Evolutionary conservation across 2,797 vertebrate species (phyloP), one percentile per base, ranked within the genome.

Genomic region (Anomalospiza imberbis): DNA sequence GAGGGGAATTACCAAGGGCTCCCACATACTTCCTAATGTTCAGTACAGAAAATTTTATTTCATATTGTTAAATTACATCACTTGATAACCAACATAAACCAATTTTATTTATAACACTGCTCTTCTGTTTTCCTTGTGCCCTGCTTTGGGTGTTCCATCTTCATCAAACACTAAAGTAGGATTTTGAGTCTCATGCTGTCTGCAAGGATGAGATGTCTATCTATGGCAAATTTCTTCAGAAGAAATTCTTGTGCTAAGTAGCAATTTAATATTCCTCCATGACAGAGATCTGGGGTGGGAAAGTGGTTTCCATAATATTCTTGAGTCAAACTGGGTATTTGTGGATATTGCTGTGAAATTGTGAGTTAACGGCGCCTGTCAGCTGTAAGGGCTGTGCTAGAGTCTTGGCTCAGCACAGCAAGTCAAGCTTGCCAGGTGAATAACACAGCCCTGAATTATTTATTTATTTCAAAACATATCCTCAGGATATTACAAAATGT

Each of bases 1-100:
- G 89, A 91, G 82, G 72, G 95, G 83, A 85, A 81, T 94, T 85
- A 89, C 83, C 76, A 67, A 91, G n/a, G 85, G 48, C 73, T 96
- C 29, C 61, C 84, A 74, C 61, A 14, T 85, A 61, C 34, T 75
- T 91, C 66, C 82, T 65, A 26, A 48, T 91, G 73, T 86, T 94
- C 75, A 42, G 50, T 40, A 57, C 19, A 77, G 82, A 92, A 95
- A 94, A 81, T 78, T 82, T 66, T 34, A 34, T 34, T 34, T 78
- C 18, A 74, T 94, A 84, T 54, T 86, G 29, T 88, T 86, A 74
- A 96, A 94, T 84, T 93, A 71, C 44, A 94, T 42, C 32, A 48
- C 32, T 77, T 79, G 36, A 84, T 81, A 93, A 91, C 63, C 32
- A 67, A 34, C 2, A 13, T 84, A 93, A 53, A 34, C 8, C 61